Conservation (phyloP, 2,113 vertebrate genomes). For the Melanostigma gelatinosum region DNA sequence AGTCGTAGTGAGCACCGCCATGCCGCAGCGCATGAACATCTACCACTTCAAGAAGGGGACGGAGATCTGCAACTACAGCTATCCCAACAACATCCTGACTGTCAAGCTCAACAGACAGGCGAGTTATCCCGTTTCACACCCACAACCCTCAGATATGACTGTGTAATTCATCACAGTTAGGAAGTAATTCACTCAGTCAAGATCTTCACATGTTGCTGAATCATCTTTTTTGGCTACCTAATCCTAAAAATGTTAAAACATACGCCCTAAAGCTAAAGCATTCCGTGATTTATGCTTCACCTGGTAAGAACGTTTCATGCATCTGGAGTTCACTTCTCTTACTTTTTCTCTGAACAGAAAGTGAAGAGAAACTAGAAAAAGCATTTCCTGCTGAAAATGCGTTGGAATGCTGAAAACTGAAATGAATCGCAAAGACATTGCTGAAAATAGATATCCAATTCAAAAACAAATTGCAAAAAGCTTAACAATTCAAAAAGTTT, state of each 20-base stretch:
- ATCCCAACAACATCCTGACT: constrained; percentile 90
- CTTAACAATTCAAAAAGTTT: too few species aligned
- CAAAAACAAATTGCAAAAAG: too few species aligned
- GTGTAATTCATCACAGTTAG: neutral
- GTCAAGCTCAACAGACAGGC: constrained; percentile 95
- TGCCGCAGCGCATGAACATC: constrained; percentile 94
- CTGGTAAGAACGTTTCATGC: neutral
- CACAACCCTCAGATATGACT: neutral
- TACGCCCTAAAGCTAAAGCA: neutral
- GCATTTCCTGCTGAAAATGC: too few species aligned
- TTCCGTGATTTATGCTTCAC: neutral
- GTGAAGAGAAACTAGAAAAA: neutral
- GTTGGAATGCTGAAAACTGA: too few species aligned
- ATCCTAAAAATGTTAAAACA: neutral
- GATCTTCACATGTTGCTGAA: neutral
- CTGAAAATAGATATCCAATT: too few species aligned
- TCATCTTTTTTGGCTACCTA: neutral
- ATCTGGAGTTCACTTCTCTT: neutral
- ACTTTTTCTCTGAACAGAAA: neutral
- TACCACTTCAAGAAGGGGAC: constrained; percentile 99
- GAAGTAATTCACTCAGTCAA: neutral
- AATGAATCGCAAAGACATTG: too few species aligned
- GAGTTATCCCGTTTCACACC: neutral
- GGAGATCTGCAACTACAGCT: constrained; percentile 98
- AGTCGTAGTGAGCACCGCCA: constrained; percentile 90